phyloP scores from a whole-genome alignment of 2,113 vertebrate genomes.

The Laticauda laticaudata region DNA sequence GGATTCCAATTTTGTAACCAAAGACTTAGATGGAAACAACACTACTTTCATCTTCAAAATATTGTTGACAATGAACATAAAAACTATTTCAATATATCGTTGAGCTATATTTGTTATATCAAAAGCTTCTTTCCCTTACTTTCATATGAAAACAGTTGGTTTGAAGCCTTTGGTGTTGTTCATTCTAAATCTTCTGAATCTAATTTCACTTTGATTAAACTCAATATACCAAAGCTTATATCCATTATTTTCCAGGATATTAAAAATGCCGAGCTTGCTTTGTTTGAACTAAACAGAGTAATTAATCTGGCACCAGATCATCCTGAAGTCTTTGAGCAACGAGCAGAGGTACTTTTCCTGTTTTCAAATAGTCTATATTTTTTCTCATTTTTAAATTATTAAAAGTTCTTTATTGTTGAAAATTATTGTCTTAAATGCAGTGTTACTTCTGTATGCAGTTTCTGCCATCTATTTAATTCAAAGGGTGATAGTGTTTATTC shows the following conservation, averaged over 20 bases:
- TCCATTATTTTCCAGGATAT: constrained; percentile 74
- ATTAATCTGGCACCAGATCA: constrained; percentile 87
- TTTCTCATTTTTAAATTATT: neutral
- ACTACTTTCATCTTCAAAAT: neutral
- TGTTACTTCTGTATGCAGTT: neutral
- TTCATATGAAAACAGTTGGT: neutral
- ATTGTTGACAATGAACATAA: neutral
- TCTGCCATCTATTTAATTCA: fast-evolving
- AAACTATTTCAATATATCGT: neutral
- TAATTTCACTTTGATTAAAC: neutral
- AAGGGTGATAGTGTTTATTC: neutral
- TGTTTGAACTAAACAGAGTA: constrained; percentile 92
- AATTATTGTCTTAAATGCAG: constrained; percentile 10
- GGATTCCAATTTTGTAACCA: neutral
- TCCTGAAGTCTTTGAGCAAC: constrained; percentile 93
- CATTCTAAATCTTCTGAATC: neutral
- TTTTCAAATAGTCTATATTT: constrained; percentile 5
- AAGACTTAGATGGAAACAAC: neutral
- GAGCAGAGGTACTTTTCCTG: constrained; percentile 85
- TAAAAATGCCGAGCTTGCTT: constrained; percentile 93
- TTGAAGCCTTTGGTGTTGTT: neutral
- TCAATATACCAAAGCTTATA: neutral
- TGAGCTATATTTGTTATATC: neutral
- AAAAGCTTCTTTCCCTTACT: neutral
- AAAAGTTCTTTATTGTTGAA: constrained; percentile 8